phyloP scores from a whole-genome alignment of 1,140 invertebrate species.

The Heliconius melpomene region DNA sequence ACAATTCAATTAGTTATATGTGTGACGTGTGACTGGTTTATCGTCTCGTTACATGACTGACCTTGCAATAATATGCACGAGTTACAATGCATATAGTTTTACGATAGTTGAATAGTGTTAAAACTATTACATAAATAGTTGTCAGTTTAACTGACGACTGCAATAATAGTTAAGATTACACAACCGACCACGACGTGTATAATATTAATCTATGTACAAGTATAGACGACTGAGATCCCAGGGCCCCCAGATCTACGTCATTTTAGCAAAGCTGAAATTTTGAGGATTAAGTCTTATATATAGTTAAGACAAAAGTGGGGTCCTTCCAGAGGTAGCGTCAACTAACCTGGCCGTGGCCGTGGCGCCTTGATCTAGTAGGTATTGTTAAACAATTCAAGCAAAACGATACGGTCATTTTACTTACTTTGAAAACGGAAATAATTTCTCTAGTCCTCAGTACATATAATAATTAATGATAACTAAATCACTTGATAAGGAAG shows the following conservation, averaged over 20 bases:
- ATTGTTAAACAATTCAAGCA: not conserved
- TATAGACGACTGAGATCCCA: not conserved
- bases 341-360: no score
- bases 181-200: not conserved
- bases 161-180: not conserved
- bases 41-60: not conserved
- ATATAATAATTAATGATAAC: not conserved
- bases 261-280: no score
- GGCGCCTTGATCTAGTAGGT: not conserved
- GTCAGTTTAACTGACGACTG: not conserved
- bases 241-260: no score
- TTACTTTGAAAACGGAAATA: not conserved
- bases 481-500: not conserved
- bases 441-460: not conserved
- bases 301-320: no score
- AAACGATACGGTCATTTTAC: not conserved
- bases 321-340: no score
- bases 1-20: not conserved
- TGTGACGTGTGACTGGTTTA: not conserved
- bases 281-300: no score
- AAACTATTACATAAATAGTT: not conserved
- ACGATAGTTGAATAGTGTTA: not conserved
- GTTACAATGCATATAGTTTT: not conserved
- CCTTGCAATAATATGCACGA: slow-evolving; percentile 1
- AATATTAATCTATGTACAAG: not conserved